Evolutionary conservation across 2,888 invertebrate species (phyloP), one percentile per base, ranked within the genome.

Genomic region (Dione juno): DNA sequence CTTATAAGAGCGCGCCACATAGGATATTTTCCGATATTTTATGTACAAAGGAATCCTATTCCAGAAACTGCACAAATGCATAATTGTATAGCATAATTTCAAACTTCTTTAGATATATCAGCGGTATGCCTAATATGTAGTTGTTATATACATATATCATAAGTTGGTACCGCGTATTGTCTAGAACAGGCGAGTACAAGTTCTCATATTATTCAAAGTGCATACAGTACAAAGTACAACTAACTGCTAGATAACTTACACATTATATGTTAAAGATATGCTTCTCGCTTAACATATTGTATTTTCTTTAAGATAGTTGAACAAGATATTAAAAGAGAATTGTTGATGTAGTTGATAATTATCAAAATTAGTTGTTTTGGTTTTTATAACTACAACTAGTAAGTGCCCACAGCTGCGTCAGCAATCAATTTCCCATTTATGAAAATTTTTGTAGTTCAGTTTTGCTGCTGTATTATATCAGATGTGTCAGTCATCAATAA

Each of bases 191-290:
- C 40, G 13, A 41, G 13, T 19, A 19, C 58, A 58, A 58, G 40
- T 58, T 58, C 58, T 58, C 58, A 37, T 58, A 58, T 58, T 58
- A 58, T 58, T 37, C 58, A 58, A 58, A 58, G 58, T 14, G 58
- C 19, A 58, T 40, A 58, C 19, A 58, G 5, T n/a, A n/a, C n/a
- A n/a, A 21, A 13, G 28, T 52, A 21, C 28, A 19, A 19, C 13
- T 16, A 58, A 58, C 58, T 40, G 0, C n/a, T 10, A 57, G 57
- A 57, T 57, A 57, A 57, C 50, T 16, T 28, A 5, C 28, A 28
- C 28, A 48, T n/a, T 14, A 5, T 57, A 10, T 37, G 7, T 16
- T 40, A 48, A 48, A 19, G 6, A 5, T 48, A 19, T 48, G 9
- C 16, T 48, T 48, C 48, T 48, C 10, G 48, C 16, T 48, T 10